Evolutionary conservation across 2,888 invertebrate genomes (phyloP).

Genomic region (Poecilus cupreus): DNA sequence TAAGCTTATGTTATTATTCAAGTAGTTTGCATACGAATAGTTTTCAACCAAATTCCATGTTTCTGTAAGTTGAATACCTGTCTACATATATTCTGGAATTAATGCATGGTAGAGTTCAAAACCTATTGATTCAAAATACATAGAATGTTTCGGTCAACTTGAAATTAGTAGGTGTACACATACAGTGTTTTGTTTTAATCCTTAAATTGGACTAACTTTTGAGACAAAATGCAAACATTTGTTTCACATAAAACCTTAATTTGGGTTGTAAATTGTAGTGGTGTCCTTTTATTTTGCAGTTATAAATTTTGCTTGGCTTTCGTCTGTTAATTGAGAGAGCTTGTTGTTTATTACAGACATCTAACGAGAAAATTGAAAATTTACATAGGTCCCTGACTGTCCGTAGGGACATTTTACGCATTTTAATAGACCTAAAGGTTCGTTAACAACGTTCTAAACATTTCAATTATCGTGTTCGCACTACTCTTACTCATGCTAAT

Average conservation of each 20-base stretch:
- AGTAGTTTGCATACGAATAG: too few relatives aligned
- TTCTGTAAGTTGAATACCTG: too few relatives aligned
- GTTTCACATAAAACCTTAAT: neutral
- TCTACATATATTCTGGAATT: too few relatives aligned
- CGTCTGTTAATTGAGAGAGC: neutral
- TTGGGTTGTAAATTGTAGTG: neutral
- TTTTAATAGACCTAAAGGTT: neutral
- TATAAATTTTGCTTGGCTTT: neutral
- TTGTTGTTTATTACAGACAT: neutral
- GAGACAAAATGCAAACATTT: neutral
- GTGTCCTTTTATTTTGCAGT: neutral
- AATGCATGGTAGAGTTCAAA: too few relatives aligned
- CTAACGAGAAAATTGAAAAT: neutral
- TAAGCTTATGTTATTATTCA: too few relatives aligned
- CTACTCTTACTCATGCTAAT: neutral
- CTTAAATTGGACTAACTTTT: neutral
- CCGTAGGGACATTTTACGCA: neutral
- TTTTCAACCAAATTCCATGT: too few relatives aligned
- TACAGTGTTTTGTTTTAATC: too few relatives aligned
- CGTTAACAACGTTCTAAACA: neutral
- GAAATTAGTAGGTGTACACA: too few relatives aligned
- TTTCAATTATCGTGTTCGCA: neutral
- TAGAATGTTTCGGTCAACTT: too few relatives aligned
- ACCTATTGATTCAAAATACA: too few relatives aligned
- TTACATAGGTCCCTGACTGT: neutral